Percentiles rank a stretch among this genome's conserved stretches.
phyloP scores from a whole-genome alignment of 2,888 invertebrate species.

The Caenorhabditis sinica region DNA sequence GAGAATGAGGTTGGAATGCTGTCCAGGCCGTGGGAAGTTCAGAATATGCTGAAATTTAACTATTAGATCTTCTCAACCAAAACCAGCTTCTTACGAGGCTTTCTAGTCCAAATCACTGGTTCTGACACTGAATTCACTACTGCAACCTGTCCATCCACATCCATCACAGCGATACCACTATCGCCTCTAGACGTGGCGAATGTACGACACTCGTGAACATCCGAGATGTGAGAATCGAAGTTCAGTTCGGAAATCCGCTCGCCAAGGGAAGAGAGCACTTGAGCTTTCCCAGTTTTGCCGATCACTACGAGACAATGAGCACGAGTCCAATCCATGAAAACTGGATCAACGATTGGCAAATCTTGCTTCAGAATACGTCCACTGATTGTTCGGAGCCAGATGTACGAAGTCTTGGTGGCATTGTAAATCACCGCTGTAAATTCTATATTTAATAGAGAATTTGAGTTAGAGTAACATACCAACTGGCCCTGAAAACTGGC shows the following conservation, averaged over 20 bases:
- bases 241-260: slow-evolving; percentile 61
- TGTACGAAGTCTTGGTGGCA: slow-evolving; percentile 53
- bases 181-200: slow-evolving; percentile 65
- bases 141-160: slow-evolving; percentile 69
- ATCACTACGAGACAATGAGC: slow-evolving; percentile 71
- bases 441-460: background rate
- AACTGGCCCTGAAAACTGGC: slow-evolving; percentile 75
- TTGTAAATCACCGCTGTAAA: slow-evolving; percentile 62
- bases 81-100: slow-evolving; percentile 64
- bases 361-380: slow-evolving; percentile 65
- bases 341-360: slow-evolving; percentile 62
- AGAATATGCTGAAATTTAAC: slow-evolving; percentile 40
- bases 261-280: slow-evolving; percentile 65
- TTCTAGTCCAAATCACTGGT: slow-evolving; percentile 73
- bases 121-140: slow-evolving; percentile 74
- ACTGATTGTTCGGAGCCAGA: slow-evolving; percentile 66
- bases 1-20: slow-evolving; percentile 67
- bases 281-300: slow-evolving; percentile 58
- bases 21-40: slow-evolving; percentile 72
- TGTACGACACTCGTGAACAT: slow-evolving; percentile 53
- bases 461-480: slow-evolving; percentile 44
- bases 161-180: slow-evolving; percentile 74
- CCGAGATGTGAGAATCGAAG: slow-evolving; percentile 59
- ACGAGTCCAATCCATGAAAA: slow-evolving; percentile 72
- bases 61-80: background rate